Percentiles rank a stretch among this genome's conserved stretches.
phyloP scores from a whole-genome alignment of 1,140 invertebrate species.

The Bombus consobrinus region DNA sequence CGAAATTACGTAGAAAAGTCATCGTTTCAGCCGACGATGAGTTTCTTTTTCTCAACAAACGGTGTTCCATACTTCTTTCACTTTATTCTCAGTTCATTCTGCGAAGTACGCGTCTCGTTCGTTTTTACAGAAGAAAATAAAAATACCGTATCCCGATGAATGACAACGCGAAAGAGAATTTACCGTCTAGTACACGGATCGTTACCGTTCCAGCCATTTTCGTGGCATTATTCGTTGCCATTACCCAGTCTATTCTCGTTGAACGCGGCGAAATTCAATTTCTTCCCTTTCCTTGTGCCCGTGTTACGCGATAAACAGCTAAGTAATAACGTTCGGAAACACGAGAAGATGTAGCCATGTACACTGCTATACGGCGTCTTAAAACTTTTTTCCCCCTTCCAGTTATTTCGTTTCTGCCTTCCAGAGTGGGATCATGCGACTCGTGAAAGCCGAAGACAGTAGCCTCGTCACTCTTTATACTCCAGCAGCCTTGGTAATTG shows the following conservation, averaged over 20 bases:
- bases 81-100: not conserved
- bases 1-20: not conserved
- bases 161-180: not conserved
- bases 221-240: not conserved
- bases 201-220: slow-evolving; percentile 6
- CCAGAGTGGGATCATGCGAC: too few species aligned
- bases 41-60: not conserved
- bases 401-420: not conserved
- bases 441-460: too few species aligned
- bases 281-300: not conserved
- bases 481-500: not conserved
- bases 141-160: not conserved
- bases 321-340: slow-evolving; percentile 28
- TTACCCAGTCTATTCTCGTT: not conserved
- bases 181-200: not conserved
- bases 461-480: too few species aligned
- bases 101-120: not conserved
- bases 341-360: not conserved
- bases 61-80: too few species aligned
- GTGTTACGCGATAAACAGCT: slow-evolving; percentile 3
- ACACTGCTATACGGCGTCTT: not conserved
- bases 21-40: not conserved
- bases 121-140: not conserved
- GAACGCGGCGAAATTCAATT: slow-evolving; percentile 19
- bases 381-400: not conserved